Evolutionary conservation across 2,888 invertebrate genomes (phyloP), one percentile per base, ranked within the genome.

Genomic region (Mythimna lalbum): DNA sequence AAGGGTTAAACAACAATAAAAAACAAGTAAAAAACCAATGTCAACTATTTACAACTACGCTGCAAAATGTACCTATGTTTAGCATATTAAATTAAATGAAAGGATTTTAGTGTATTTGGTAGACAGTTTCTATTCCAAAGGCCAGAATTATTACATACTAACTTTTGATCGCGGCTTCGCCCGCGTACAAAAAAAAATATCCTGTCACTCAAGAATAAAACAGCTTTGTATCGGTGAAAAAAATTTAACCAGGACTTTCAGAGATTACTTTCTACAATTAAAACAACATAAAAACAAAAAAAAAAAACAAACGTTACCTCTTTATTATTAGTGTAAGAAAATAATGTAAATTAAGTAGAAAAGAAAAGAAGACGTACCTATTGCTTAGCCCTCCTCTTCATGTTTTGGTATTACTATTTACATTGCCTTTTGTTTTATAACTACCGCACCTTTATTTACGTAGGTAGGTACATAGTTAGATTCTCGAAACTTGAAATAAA

Each of bases 21-120:
- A 39, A 39, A 12, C 12, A 39, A 72, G 52, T 57, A 43, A 57
- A 63, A 76, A 77, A 59, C 10, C 61, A 67, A 78, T 76, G 63
- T 21, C 50, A 67, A 67, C 39, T 39, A 39, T 39, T 39, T 39
- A 39, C 39, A 39, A 39, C 50, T 55, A 23, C 36, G n/a, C 33
- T 47, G 19, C 50, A 63, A 53, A 57, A 36, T 53, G 27, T 14
- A 39, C 14, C 39, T 36, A 17, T 43, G 21, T 61, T 71, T 10
- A 33, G 19, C 2, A 21, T 47, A 52, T 12, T 39, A 31, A 52
- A 49, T 50, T 7, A 17, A 56, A 64, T 39, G 3, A 23, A 56
- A 70, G 53, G 62, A 50, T 39, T 53, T 39, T 10, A 23, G 31
- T 33, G 61, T 14, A 27, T n/a, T 69, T 69, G 17, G 14, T 31